phyloP scores from a whole-genome alignment of 2,113 vertebrate species.

The Sebastes schlegelii region DNA sequence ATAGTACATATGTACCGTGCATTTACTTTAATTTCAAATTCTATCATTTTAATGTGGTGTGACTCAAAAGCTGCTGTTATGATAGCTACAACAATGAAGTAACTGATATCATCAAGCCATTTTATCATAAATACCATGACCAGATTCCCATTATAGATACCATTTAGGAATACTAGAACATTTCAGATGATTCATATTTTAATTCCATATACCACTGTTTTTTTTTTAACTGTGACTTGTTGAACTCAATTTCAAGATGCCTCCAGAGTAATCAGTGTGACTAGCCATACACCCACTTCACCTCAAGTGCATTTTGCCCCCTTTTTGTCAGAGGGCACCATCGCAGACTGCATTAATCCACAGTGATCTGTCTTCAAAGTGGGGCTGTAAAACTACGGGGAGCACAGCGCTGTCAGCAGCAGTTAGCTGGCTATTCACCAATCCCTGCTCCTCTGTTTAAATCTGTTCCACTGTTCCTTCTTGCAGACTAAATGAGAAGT shows the following conservation, averaged over 20 bases:
- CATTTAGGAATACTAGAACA: neutral
- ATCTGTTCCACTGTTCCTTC: constrained; percentile 31
- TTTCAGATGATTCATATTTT: neutral
- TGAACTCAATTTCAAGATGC: neutral
- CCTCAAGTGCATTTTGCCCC: constrained; percentile 32
- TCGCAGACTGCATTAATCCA: constrained; percentile 48
- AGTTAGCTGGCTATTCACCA: constrained; percentile 44
- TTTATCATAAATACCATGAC: neutral
- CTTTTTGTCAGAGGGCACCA: constrained; percentile 32
- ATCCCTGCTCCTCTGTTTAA: constrained; percentile 40
- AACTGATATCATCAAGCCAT: neutral
- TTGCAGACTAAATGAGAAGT: constrained; percentile 24
- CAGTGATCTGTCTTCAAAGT: constrained; percentile 64
- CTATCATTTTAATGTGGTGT: neutral
- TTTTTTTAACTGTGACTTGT: neutral
- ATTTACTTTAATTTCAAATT: neutral
- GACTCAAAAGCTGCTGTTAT: neutral
- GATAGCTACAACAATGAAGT: neutral
- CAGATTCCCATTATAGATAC: neutral
- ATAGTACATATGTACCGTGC: no score
- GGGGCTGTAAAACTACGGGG: constrained; percentile 46
- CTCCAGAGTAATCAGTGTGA: constrained; percentile 15
- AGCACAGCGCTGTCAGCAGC: constrained; percentile 52
- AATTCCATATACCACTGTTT: neutral
- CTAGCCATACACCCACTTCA: constrained; percentile 29